Conservation (phyloP, 2,888 invertebrate genomes). For the Erebia aethiops region DNA sequence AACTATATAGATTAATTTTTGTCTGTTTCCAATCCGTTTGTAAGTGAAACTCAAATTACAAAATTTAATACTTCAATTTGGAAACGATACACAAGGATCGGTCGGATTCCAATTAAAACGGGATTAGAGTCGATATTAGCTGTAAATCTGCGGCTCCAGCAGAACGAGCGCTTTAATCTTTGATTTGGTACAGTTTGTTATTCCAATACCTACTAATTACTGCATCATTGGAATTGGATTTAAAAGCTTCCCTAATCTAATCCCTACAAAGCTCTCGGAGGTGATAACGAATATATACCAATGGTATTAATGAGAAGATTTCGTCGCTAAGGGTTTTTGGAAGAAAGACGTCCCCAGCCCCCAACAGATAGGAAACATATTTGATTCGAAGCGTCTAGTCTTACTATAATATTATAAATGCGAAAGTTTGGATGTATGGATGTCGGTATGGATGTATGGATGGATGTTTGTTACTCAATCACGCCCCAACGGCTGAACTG, state of each 20-base stretch:
- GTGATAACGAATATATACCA: background rate
- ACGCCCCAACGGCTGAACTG: too few relatives aligned
- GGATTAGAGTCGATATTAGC: constrained; percentile 10
- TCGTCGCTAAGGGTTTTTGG: background rate
- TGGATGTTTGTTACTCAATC: too few relatives aligned
- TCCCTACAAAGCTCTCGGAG: background rate
- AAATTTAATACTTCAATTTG: background rate
- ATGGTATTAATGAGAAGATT: background rate
- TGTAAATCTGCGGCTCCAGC: constrained; percentile 2
- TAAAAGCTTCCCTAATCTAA: background rate
- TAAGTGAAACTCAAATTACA: background rate
- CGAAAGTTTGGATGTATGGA: too few relatives aligned
- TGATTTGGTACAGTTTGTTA: constrained; percentile 11
- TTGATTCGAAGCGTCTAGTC: too few relatives aligned
- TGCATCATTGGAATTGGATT: constrained; percentile 1
- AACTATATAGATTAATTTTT: too few relatives aligned
- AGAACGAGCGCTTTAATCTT: background rate
- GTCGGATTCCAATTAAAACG: constrained; percentile 14
- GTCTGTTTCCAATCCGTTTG: too few relatives aligned
- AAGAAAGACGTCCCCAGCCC: too few relatives aligned
- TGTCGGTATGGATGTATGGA: too few relatives aligned
- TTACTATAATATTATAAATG: too few relatives aligned
- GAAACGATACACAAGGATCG: background rate
- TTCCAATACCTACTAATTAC: constrained; percentile 11
- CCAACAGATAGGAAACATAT: too few relatives aligned